A percentile compares a stretch with the other conserved stretches of the same genome.
phyloP scores from a whole-genome alignment of 2,113 vertebrate genomes.

The Microtus richardsoni region DNA sequence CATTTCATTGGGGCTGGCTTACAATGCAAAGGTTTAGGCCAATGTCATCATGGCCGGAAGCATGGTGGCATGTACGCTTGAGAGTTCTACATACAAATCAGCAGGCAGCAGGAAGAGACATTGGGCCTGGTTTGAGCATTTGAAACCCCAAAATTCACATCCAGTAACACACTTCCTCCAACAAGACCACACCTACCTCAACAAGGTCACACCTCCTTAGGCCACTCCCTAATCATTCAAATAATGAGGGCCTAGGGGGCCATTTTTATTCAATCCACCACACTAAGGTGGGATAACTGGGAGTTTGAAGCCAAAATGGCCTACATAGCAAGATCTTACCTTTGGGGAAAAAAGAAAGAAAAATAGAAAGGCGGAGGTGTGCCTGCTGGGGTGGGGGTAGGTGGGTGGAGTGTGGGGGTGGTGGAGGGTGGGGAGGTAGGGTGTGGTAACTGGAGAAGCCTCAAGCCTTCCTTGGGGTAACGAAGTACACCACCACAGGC shows the following conservation, averaged over 20 bases:
- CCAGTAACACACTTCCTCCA: neutral
- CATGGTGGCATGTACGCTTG: neutral
- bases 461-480: neutral
- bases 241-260: neutral
- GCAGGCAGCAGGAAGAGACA: neutral
- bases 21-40: neutral
- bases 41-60: neutral
- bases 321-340: neutral
- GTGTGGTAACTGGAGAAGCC: neutral
- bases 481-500: fast-evolving
- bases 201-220: neutral
- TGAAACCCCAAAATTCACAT: neutral
- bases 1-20: neutral
- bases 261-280: neutral
- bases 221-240: neutral
- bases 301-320: neutral
- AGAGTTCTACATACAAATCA: neutral
- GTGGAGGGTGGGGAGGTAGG: neutral
- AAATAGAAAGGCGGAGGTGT: too few species aligned
- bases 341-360: neutral
- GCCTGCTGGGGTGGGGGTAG: neutral
- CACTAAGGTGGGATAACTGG: neutral
- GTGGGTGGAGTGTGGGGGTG: too few species aligned
- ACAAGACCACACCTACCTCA: neutral
- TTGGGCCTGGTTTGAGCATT: neutral